These are phyloP conservation scores for Phortica variegata DNA, from an alignment of 1,140 invertebrate genomes.

Conservation along the genomic window DNA sequence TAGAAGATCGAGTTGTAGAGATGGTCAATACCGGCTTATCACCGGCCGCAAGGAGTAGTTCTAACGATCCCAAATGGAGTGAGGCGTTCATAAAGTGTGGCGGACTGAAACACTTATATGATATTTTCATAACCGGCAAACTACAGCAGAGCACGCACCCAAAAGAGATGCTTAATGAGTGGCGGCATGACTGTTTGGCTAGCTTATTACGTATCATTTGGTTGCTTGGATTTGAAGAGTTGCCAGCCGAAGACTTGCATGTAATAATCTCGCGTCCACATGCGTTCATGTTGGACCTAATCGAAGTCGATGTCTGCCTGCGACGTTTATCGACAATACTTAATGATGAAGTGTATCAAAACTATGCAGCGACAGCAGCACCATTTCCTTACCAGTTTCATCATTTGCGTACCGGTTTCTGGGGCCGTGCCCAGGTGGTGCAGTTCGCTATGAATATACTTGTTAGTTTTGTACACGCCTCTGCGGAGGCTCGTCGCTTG, in stretches of 20 bases:
- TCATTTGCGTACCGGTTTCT: constrained; percentile 83
- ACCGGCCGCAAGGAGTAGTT: constrained; percentile 7
- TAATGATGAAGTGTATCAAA: constrained; percentile 76
- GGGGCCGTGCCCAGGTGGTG: constrained; percentile 80
- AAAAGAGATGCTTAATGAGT: constrained; percentile 74
- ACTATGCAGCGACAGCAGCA: constrained; percentile 18
- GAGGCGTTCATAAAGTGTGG: constrained; percentile 82
- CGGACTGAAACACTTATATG: constrained; percentile 82
- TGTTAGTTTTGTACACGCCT: constrained; percentile 82
- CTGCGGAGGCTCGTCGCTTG: constrained; percentile 64
- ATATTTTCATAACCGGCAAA: constrained; percentile 85
- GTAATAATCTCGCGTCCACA: constrained; percentile 66
- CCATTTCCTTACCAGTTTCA: constrained; percentile 63
- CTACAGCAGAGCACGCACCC: constrained; percentile 64
- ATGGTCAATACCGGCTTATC: constrained; percentile 2
- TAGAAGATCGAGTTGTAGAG: constrained; percentile 27
- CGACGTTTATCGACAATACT: constrained; percentile 82
- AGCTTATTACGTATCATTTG: constrained; percentile 75
- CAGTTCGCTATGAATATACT: constrained; percentile 80
- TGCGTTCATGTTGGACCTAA: constrained; percentile 75
- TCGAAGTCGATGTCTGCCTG: constrained; percentile 80
- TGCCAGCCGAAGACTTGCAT: constrained; percentile 64
- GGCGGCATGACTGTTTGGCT: constrained; percentile 92
- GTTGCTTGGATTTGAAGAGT: constrained; percentile 75
- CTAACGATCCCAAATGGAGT: constrained; percentile 63